Evolutionary conservation across 2,888 invertebrate species (phyloP), one percentile per base, ranked within the genome.

Genomic region (Carabus problematicus): DNA sequence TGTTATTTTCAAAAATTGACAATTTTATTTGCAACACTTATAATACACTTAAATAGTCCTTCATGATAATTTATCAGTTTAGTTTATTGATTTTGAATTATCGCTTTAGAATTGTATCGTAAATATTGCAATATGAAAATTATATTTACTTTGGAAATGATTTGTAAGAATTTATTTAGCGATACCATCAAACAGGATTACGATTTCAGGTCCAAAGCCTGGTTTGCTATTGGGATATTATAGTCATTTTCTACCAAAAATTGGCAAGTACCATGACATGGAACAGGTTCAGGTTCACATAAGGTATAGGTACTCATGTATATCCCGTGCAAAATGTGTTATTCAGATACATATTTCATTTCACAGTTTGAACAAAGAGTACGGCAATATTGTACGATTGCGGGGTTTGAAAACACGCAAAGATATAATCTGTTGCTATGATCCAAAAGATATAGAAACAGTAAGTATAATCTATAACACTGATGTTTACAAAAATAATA

Each of bases 391-490:
- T 2, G 80, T 81, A 14, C 75, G 77, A 7, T 47, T 84, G 6
- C 80, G 80, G 6, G 82, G 82, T 2, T 70, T 82, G 39, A 68
- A 61, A 62, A 55, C 62, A 45, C 7, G n/a, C 4, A 69, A 69
- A 29, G 62, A 69, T 62, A 2, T 69, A 19, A 76, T 85, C 1
- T 73, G 82, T 8, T 71, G 80, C 7, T 85, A 83, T 72, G 80
- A 83, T 74, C 83, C 84, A 1, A 82, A 84, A n/a, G 83, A 84
- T 73, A 80, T 85, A 52, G 80, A 82, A 71, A 80, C 59, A 29
- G 71, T 72, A 59, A 40, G n/a, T 63, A 16, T 52, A 12, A 16
- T 52, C 18, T 18, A 59, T 11, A 43, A 59, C 14, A 64, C 19
- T 29, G 29, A 29, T 29, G 6, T 29, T 29, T 29, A 6, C 29